Conservation (phyloP, 1,140 invertebrate species). For the Sinonovacula constricta region DNA sequence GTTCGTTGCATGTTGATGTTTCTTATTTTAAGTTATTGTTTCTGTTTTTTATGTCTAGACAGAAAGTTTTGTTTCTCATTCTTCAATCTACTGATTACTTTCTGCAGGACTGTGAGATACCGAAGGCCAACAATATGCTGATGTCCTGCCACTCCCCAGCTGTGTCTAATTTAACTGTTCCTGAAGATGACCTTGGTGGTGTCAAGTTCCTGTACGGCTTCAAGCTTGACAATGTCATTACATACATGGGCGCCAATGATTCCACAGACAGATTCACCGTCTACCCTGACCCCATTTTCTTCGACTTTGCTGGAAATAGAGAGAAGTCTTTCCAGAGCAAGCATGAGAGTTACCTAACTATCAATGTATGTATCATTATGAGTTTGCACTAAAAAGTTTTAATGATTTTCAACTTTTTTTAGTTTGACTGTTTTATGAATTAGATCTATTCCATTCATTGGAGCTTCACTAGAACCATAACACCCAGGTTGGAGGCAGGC, state of each 20-base stretch:
- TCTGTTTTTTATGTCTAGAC: not conserved
- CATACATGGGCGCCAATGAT: slow-evolving; percentile 80
- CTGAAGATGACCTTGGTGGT: not conserved
- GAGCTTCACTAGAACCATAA: too few relatives aligned
- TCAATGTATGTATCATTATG: slow-evolving; percentile 86
- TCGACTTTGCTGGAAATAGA: slow-evolving; percentile 88
- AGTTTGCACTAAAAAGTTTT: too few relatives aligned
- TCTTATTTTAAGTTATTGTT: not conserved
- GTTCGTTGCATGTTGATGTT: too few relatives aligned
- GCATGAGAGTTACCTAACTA: slow-evolving; percentile 91
- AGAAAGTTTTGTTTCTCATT: not conserved
- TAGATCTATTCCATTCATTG: too few relatives aligned
- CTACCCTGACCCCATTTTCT: slow-evolving; percentile 94
- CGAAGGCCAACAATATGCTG: not conserved
- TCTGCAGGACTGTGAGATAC: slow-evolving; percentile 39
- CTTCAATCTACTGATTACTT: not conserved
- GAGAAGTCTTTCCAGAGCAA: slow-evolving; percentile 76
- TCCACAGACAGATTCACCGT: slow-evolving; percentile 86
- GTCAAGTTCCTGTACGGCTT: slow-evolving; percentile 94
- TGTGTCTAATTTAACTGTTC: slow-evolving; percentile 20
- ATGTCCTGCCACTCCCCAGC: slow-evolving; percentile 35
- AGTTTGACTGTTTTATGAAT: too few relatives aligned
- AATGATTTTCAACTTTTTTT: too few relatives aligned
- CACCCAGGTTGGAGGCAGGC: too few relatives aligned
- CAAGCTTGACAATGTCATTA: slow-evolving; percentile 93